These are phyloP conservation scores for Myotis myotis DNA, from an alignment of 2,797 vertebrate species.

Conservation along the genomic window DNA sequence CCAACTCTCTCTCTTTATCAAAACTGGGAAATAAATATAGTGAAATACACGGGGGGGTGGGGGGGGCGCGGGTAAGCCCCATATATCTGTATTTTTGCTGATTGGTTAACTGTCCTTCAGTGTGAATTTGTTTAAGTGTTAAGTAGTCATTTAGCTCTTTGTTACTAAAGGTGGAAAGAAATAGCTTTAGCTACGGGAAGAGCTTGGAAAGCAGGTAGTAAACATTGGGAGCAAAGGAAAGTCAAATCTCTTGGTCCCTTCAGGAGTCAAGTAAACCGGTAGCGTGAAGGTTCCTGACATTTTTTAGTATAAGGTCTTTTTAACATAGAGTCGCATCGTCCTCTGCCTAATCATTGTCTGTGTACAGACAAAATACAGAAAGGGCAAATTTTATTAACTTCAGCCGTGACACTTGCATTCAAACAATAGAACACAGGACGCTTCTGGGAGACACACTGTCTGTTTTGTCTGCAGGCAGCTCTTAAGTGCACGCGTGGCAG, in stretches of 20 bases:
- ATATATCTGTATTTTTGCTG: background rate
- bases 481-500: background rate
- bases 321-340: background rate
- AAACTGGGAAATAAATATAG: slow-evolving; percentile 1
- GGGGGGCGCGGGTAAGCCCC: too few relatives aligned
- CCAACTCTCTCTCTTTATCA: background rate
- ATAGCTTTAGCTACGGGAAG: background rate
- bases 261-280: background rate
- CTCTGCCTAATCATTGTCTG: background rate
- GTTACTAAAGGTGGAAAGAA: slow-evolving; percentile 30
- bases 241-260: background rate
- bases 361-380: background rate
- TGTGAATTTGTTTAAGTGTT: slow-evolving; percentile 13
- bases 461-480: background rate
- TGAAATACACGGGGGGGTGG: background rate
- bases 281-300: background rate
- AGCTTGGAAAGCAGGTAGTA: background rate
- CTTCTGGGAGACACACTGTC: background rate
- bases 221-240: too few relatives aligned
- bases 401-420: background rate
- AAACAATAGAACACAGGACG: background rate
- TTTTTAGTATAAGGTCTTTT: background rate
- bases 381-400: background rate
- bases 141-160: slow-evolving; percentile 21
- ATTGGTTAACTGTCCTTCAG: background rate